Percentiles rank a stretch among this genome's conserved stretches.
Conservation (phyloP, 2,888 invertebrate species). For the Ypsolopha sequella region DNA sequence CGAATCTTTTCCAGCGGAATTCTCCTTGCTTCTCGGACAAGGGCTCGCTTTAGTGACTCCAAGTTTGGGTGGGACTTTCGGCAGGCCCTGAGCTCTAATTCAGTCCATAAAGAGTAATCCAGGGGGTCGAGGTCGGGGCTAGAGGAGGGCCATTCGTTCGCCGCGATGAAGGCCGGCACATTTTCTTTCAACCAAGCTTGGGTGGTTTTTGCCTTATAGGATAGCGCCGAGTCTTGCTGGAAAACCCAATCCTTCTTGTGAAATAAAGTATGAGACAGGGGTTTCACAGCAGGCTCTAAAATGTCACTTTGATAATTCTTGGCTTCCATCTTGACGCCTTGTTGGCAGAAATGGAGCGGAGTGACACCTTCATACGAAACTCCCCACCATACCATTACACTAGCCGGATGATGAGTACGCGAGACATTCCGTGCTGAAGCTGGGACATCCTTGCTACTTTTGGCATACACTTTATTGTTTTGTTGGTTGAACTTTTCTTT, state of each 20-base stretch:
- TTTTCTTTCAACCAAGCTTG: neutral
- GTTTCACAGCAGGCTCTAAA: neutral
- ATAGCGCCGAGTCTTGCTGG: too few species aligned
- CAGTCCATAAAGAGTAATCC: too few species aligned
- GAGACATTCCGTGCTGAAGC: neutral
- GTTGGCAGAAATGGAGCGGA: slow-evolving; percentile 3
- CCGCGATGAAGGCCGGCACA: neutral
- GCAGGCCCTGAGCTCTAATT: slow-evolving; percentile 5
- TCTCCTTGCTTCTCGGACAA: neutral
- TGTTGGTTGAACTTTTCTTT: too few species aligned
- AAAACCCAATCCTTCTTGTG: too few species aligned
- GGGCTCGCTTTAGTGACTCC: too few species aligned
- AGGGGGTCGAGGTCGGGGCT: neutral
- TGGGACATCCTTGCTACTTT: neutral
- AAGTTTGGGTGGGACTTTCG: slow-evolving; percentile 4
- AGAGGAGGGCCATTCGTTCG: neutral
- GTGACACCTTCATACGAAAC: slow-evolving; percentile 3
- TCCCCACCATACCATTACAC: slow-evolving; percentile 1
- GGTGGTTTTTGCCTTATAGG: too few species aligned
- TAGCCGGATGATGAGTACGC: neutral
- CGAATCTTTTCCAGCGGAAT: slow-evolving; percentile 6
- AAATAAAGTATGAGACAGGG: neutral
- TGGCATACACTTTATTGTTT: neutral
- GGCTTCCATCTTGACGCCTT: neutral
- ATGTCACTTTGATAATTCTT: neutral